Evolutionary conservation across 2,113 vertebrate genomes (phyloP).

Genomic region (Tamias sibiricus): DNA sequence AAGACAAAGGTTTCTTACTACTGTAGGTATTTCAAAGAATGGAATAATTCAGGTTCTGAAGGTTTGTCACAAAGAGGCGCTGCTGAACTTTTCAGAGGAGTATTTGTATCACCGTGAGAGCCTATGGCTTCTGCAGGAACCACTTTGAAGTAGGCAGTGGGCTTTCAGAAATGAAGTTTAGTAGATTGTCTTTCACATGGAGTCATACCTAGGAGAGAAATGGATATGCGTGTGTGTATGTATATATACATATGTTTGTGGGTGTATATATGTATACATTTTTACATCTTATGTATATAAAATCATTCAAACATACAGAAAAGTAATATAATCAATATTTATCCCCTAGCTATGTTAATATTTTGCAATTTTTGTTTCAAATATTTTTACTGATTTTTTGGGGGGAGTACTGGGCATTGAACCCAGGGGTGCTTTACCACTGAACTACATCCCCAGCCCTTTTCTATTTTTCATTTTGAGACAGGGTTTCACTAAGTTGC

Average conservation of each 20-base stretch:
- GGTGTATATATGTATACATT: background rate
- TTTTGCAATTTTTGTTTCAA: constrained; percentile 26
- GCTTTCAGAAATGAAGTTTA: background rate
- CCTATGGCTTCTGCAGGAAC: background rate
- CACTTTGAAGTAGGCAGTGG: background rate
- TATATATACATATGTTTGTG: fast-evolving
- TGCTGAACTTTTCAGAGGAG: background rate
- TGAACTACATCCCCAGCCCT: no score
- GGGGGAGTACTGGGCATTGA: no score
- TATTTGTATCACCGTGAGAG: background rate
- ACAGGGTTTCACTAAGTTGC: no score
- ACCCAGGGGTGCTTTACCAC: no score
- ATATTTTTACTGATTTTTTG: background rate
- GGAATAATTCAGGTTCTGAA: background rate
- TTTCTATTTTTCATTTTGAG: no score
- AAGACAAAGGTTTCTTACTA: background rate
- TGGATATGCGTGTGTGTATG: fast-evolving
- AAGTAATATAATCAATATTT: background rate
- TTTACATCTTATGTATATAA: background rate
- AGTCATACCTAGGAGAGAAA: background rate
- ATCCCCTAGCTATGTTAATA: background rate
- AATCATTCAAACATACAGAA: background rate
- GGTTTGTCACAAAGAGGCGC: background rate
- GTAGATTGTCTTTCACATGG: background rate
- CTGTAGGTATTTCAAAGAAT: background rate